Conservation (phyloP, 2,113 vertebrate genomes). For the Sitta europaea region DNA sequence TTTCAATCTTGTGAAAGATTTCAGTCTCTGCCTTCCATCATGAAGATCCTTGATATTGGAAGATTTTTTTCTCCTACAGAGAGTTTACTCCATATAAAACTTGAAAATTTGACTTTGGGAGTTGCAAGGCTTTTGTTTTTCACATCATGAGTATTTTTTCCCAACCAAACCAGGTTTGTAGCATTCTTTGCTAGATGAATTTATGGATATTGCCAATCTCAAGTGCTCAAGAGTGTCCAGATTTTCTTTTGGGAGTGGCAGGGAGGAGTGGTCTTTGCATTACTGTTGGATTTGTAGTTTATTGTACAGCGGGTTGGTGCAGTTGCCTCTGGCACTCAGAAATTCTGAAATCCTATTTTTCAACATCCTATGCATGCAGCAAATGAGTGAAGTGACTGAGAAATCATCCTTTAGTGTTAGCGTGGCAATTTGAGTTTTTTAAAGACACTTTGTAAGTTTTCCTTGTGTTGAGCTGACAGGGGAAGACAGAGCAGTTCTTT, state of each 20-base stretch:
- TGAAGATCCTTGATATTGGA: neutral
- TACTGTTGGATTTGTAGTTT: neutral
- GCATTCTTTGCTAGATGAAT: fast-evolving
- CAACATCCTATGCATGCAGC: fast-evolving
- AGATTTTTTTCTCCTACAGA: neutral
- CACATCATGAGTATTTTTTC: neutral
- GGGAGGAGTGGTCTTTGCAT: neutral
- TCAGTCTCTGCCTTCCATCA: fast-evolving
- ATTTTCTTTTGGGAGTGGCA: neutral
- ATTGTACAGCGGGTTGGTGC: neutral
- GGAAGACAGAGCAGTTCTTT: neutral
- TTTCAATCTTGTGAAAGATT: neutral
- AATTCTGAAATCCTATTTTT: neutral
- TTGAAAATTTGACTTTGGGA: neutral
- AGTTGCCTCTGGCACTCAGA: neutral
- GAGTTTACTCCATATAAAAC: neutral
- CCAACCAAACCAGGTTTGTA: neutral
- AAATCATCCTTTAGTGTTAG: neutral
- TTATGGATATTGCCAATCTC: neutral
- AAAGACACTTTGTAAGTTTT: neutral
- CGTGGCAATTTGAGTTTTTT: neutral
- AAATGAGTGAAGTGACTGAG: neutral
- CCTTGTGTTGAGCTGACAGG: neutral
- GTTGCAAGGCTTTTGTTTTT: neutral
- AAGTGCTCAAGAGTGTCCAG: neutral